Evolutionary conservation across 1,140 invertebrate species (phyloP), one percentile per base, ranked within the genome.

Genomic region (Periplaneta americana): DNA sequence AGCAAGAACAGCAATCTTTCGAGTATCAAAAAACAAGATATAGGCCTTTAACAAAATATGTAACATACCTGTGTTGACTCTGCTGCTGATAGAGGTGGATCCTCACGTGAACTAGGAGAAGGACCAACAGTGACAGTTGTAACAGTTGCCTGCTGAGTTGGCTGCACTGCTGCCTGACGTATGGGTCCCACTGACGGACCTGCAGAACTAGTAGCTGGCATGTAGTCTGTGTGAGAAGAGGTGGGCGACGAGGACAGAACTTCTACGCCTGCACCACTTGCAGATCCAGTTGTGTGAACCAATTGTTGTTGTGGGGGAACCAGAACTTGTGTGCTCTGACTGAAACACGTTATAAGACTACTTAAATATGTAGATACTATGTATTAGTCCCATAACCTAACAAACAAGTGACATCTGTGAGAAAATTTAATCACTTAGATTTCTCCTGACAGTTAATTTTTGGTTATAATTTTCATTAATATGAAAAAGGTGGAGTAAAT

Each of bases 131-230:
- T 36, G 13, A 78, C 76, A 17, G 80, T 74, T 18, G 66, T 75
- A 28, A 80, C 80, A 34, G 74, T 74, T 28, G 39, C 39, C 79
- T 84, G 79, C 66, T 83, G 83, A 5, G 88, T 88, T 84, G 87
- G 88, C 31, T 88, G 89, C 74, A 85, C 87, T 79, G 82, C 86
- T 86, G 90, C 86, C 88, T 84, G 90, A 84, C 84, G 88, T 87
- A 75, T 91, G 10, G 91, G 86, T 83, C 89, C 87, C 85, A 85
- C 88, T 85, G 85, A 88, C 87, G 83, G 86, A 10, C 74, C 85
- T 80, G 92, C 87, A 75, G 92, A 93, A 66, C 93, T 93, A 0
- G 92, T 93, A 0, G 92, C 92, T 2, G 93, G 93, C 89, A 93
- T 93, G 33, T 93, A 94, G 85, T 94, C 93, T 0, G 92, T 93